Conservation (phyloP, 2,797 vertebrate species). For the Okamejei kenojei region DNA sequence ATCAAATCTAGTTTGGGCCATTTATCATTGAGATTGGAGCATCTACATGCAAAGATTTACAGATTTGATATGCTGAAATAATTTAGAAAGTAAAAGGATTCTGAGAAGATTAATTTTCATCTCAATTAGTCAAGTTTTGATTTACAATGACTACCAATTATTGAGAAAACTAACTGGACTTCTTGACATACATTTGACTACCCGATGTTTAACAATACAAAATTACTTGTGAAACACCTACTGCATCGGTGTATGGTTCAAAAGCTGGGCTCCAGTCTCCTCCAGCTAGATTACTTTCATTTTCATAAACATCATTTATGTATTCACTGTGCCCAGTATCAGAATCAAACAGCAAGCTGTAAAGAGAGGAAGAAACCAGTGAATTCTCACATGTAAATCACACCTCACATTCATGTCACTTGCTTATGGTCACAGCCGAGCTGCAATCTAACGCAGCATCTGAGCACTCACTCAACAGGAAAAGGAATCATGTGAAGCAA, state of each 20-base stretch:
- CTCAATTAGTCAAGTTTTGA: background rate
- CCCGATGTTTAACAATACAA: background rate
- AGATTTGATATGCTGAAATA: background rate
- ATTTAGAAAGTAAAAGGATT: background rate
- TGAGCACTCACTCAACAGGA: background rate
- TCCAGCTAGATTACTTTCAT: constrained; percentile 41
- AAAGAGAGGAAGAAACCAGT: background rate
- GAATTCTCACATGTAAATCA: background rate
- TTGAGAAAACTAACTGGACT: background rate
- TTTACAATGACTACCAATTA: background rate
- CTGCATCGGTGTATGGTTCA: constrained; percentile 43
- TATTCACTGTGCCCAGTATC: constrained; percentile 50
- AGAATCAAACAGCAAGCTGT: constrained; percentile 50
- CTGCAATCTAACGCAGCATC: background rate
- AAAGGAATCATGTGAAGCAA: too few species aligned
- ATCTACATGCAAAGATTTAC: background rate
- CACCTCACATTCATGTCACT: background rate
- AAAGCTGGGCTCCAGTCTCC: constrained; percentile 45
- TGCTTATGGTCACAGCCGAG: background rate
- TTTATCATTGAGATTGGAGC: background rate
- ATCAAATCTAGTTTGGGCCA: background rate
- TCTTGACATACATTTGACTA: background rate
- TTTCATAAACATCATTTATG: constrained; percentile 58
- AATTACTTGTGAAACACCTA: constrained; percentile 42
- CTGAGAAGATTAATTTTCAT: background rate